A percentile compares a stretch with the other conserved stretches of the same genome.
Evolutionary conservation across 2,888 invertebrate species (phyloP).

Genomic region (Dendrolimus pini): DNA sequence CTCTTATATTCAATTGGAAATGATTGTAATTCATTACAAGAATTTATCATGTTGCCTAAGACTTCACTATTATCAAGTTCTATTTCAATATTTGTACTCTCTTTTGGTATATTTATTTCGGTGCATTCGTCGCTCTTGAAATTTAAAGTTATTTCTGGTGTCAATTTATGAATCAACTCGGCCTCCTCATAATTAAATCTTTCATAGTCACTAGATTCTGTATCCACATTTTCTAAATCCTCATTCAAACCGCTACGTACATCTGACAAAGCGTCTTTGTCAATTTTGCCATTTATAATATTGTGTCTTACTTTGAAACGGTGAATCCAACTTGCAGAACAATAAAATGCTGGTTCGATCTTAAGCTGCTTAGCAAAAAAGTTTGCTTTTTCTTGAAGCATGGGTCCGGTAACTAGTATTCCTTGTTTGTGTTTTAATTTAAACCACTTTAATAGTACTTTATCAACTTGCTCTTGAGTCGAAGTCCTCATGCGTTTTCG

Average conservation of each 20-base stretch:
- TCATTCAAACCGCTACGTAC: conserved; percentile 11
- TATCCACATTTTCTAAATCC: conserved; percentile 14
- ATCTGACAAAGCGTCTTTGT: conserved; percentile 15
- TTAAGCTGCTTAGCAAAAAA: conserved; percentile 15
- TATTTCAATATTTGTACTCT: no score
- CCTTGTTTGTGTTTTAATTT: conserved; percentile 13
- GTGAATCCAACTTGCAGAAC: conserved; percentile 17
- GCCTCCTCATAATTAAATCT: conserved; percentile 23
- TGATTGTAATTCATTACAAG: no score
- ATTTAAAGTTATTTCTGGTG: neutral
- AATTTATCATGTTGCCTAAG: no score
- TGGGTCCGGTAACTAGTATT: conserved; percentile 15
- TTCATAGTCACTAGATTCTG: conserved; percentile 17
- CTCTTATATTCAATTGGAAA: no score
- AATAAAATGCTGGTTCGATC: conserved; percentile 13
- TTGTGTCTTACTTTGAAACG: conserved; percentile 19
- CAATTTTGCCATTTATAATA: conserved; percentile 18
- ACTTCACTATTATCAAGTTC: no score
- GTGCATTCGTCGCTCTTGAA: no score
- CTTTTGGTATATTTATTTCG: no score
- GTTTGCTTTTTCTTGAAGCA: conserved; percentile 21
- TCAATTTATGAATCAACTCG: conserved; percentile 18
- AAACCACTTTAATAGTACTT: conserved; percentile 17
- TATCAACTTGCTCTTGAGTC: conserved; percentile 17
- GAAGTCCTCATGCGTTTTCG: conserved; percentile 16